Evolutionary conservation across 2,888 invertebrate genomes (phyloP).

Genomic region (Plutella xylostella): DNA sequence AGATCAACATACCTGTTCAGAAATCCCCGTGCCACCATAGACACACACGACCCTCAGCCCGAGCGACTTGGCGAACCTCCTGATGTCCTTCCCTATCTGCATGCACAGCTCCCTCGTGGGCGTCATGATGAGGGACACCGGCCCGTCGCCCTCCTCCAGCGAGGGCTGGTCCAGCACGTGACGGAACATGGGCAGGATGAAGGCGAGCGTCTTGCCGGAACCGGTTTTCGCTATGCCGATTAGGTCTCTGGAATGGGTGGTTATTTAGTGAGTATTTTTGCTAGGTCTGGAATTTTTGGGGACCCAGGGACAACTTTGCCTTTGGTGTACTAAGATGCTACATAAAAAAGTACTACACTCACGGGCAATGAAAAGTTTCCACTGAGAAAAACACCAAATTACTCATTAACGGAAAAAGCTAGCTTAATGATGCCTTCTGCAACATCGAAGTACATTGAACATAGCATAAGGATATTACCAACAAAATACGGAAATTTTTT

Average conservation of each 20-base stretch:
- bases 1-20: slow-evolving; percentile 75
- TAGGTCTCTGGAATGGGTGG: slow-evolving; percentile 74
- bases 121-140: slow-evolving; percentile 96
- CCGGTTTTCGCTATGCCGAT: slow-evolving; percentile 99
- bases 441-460: no score
- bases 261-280: no score
- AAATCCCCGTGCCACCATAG: slow-evolving; percentile 98
- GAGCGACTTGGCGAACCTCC: slow-evolving; percentile 91
- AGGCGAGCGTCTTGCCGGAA: slow-evolving; percentile 98
- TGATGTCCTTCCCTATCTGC: slow-evolving; percentile 98
- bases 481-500: no score
- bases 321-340: no score
- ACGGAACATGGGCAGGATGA: slow-evolving; percentile 96
- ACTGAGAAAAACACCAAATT: no score
- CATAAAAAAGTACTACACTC: no score
- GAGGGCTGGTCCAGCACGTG: slow-evolving; percentile 95
- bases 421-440: no score
- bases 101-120: slow-evolving; percentile 98
- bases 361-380: no score
- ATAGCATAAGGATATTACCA: no score
- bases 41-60: slow-evolving; percentile 93
- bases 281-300: no score
- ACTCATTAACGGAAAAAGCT: no score
- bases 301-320: no score
- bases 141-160: slow-evolving; percentile 97